Evolutionary conservation across 2,797 vertebrate species (phyloP), one percentile per base, ranked within the genome.

Genomic region (Falco biarmicus): DNA sequence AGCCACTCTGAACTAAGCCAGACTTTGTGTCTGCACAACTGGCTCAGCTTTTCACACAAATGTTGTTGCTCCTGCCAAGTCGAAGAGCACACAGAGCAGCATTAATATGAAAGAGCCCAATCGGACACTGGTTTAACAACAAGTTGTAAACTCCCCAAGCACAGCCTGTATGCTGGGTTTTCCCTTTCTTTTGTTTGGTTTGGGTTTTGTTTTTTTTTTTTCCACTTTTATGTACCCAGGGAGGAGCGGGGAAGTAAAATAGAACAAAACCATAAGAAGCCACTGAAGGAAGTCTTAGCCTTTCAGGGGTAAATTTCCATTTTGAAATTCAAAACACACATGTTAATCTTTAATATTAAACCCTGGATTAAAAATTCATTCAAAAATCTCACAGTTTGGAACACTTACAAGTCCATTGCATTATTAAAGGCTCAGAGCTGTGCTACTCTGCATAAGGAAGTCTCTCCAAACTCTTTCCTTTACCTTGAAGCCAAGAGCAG

Each of bases 341-440:
- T 25, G 76, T 98, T 97, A 98, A 98, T 98, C 92, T 98, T 98
- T 97, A 97, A 98, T 97, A 97, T 71, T 95, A 98, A 97, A 95
- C 81, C 94, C 32, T 66, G 26, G 82, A 97, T 98, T 98, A 97
- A 98, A 98, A 97, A 98, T 97, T 97, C 82, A 98, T 97, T 96
- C 78, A 90, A 91, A 96, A 94, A 96, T 93, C 95, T 97, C 96
- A 93, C 64, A 93, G 87, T 97, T 97, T 98, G 94, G 92, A 97
- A 96, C 96, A 96, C 92, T 97, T 97, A 97, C 95, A 98, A 90
- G 94, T 92, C 78, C 96, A 84, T 77, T 98, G 87, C 95, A 97
- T 97, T 97, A 97, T 97, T 96, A 97, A 96, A 96, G 96, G 74
- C 45, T 87, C 89, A 94, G 89, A 93, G 86, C 92, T 73, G 64